Percentiles rank a stretch among this genome's conserved stretches.
Evolutionary conservation across 2,888 invertebrate species (phyloP).

Genomic region (Ramazzottius varieornatus): DNA sequence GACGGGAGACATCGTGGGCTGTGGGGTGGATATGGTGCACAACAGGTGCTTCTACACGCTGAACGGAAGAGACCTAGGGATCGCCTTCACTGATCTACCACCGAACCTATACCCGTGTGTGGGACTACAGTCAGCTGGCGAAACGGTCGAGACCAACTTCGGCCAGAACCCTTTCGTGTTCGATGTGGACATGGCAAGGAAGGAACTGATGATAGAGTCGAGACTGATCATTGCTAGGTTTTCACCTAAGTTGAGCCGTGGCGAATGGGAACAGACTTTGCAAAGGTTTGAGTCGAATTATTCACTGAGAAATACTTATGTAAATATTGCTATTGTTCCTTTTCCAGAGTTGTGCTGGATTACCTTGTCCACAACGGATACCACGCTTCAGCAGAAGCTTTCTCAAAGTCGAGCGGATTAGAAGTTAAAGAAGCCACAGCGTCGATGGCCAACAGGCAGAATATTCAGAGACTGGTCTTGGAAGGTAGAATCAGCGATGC

Average conservation of each 20-base stretch:
- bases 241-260: constrained; percentile 55
- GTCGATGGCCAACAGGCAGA: constrained; percentile 84
- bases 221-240: constrained; percentile 57
- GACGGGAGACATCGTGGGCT: constrained; percentile 88
- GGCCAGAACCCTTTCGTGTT: constrained; percentile 89
- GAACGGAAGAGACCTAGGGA: constrained; percentile 69
- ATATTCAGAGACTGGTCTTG: constrained; percentile 76
- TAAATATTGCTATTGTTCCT: constrained; percentile 11
- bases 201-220: constrained; percentile 57
- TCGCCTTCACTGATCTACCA: constrained; percentile 13
- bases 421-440: constrained; percentile 66
- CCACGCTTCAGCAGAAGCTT: constrained; percentile 75
- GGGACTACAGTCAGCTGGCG: constrained; percentile 89
- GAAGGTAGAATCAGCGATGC: constrained; percentile 83
- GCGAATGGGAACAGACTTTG: constrained; percentile 69
- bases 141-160: constrained; percentile 93
- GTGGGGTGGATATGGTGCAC: constrained; percentile 87
- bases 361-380: constrained; percentile 96
- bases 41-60: constrained; percentile 99
- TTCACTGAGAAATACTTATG: too few species aligned
- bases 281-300: constrained; percentile 42
- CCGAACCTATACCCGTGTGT: constrained; percentile 88
- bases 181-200: constrained; percentile 88
- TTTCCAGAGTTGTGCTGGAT: constrained; percentile 66
- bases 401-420: constrained; percentile 65